A percentile compares a stretch with the other conserved stretches of the same genome.
Evolutionary conservation across 2,113 vertebrate species (phyloP).

Genomic region (Bufo bufo): DNA sequence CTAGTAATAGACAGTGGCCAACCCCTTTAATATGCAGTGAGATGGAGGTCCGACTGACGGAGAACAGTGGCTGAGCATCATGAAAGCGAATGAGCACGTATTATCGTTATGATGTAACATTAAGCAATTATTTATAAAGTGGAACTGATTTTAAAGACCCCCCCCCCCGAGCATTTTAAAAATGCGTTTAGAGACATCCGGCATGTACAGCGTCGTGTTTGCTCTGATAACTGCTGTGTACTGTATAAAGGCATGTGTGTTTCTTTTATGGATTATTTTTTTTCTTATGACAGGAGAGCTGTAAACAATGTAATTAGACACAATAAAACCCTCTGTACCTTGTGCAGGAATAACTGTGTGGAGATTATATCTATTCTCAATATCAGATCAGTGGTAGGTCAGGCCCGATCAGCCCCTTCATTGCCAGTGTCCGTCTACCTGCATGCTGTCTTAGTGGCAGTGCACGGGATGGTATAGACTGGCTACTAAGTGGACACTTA

Average conservation of each 20-base stretch:
- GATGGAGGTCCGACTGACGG: conserved; percentile 53
- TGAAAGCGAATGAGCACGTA: conserved; percentile 42
- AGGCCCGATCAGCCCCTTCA: no score
- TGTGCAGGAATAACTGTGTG: background rate
- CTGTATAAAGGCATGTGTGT: conserved; percentile 54
- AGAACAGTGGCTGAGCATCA: conserved; percentile 54
- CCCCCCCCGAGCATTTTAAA: conserved; percentile 52
- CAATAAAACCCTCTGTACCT: conserved; percentile 48
- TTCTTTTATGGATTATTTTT: conserved; percentile 61
- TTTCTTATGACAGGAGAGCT: conserved; percentile 53
- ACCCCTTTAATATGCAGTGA: conserved; percentile 60
- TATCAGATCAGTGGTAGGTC: background rate
- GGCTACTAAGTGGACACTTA: no score
- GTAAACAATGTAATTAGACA: conserved; percentile 60
- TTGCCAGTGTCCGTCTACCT: no score
- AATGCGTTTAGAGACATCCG: conserved; percentile 54
- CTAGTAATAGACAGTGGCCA: no score
- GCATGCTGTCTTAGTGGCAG: no score
- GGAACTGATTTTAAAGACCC: conserved; percentile 56
- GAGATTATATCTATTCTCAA: background rate
- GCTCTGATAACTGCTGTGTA: conserved; percentile 27
- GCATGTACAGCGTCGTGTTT: conserved; percentile 43
- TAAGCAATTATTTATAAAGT: conserved; percentile 41
- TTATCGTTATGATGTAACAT: conserved; percentile 45
- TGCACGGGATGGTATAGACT: no score